Conservation (phyloP, 2,113 vertebrate species). For the Cervus canadensis region DNA sequence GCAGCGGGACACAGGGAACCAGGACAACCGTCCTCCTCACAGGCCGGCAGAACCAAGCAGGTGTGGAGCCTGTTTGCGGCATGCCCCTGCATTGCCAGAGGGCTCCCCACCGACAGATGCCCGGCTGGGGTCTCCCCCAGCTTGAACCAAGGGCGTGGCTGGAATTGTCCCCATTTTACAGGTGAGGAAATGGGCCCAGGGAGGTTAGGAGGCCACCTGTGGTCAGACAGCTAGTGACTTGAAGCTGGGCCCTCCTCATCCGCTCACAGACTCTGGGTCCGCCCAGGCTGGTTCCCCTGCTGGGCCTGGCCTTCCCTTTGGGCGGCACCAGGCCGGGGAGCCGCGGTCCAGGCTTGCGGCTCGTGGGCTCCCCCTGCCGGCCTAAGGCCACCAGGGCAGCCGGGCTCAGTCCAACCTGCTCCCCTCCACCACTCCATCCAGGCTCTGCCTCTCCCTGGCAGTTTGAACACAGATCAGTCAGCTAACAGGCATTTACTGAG, state of each 20-base stretch:
- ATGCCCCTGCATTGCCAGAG: neutral
- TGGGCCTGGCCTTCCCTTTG: neutral
- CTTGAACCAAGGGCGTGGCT: no score
- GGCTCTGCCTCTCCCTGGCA: neutral
- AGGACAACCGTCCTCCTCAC: neutral
- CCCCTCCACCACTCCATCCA: neutral
- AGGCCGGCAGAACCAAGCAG: neutral
- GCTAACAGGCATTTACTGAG: neutral
- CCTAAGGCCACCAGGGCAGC: accelerated
- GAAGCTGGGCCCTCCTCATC: neutral
- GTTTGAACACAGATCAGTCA: neutral
- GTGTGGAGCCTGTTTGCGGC: neutral
- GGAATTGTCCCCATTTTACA: neutral
- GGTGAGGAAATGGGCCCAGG: neutral
- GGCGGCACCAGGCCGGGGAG: neutral
- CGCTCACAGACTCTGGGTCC: neutral
- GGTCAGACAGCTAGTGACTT: neutral
- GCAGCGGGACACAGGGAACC: neutral
- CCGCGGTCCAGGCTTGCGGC: accelerated
- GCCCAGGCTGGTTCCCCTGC: neutral
- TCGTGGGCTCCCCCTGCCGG: constrained; percentile 45
- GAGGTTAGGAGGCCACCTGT: neutral
- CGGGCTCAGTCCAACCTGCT: neutral
- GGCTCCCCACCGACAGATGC: neutral
- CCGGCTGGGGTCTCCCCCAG: neutral